These are phyloP conservation scores for Progne subis DNA, from an alignment of 2,113 vertebrate genomes.

Conservation along the genomic window DNA sequence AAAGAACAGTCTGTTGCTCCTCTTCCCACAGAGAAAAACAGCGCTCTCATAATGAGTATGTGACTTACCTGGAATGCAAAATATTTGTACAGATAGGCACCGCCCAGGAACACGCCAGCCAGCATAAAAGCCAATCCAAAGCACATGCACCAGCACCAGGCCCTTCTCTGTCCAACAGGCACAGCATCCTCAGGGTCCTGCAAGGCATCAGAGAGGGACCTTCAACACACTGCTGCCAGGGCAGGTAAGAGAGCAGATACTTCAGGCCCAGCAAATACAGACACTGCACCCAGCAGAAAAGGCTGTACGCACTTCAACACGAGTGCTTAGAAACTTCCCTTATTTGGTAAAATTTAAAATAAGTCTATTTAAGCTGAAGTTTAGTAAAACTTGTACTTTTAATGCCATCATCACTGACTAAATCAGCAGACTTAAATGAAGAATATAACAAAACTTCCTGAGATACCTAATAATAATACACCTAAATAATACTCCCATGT, in stretches of 20 bases:
- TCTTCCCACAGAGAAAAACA: background rate
- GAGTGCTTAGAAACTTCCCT: background rate
- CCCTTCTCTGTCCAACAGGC: slow-evolving; percentile 79
- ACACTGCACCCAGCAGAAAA: background rate
- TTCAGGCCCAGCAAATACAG: background rate
- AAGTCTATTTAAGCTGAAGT: background rate
- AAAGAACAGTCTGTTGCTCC: background rate
- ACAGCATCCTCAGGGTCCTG: slow-evolving; percentile 87
- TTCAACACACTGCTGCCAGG: background rate
- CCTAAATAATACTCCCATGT: no score
- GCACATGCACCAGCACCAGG: slow-evolving; percentile 97
- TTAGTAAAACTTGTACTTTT: background rate
- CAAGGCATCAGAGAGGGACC: background rate
- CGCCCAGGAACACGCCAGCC: slow-evolving; percentile 90
- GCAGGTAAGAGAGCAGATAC: background rate
- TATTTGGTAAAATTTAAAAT: background rate
- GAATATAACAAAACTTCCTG: background rate
- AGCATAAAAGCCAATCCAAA: slow-evolving; percentile 93
- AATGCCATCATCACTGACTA: background rate
- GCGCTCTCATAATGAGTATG: background rate
- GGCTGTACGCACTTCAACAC: rapidly evolving
- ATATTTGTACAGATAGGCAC: slow-evolving; percentile 90
- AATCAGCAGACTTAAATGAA: background rate
- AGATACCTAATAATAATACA: background rate
- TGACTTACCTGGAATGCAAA: slow-evolving; percentile 84